Evolutionary conservation across 2,113 vertebrate genomes (phyloP), one percentile per base, ranked within the genome.

Genomic region (Galbula dea): DNA sequence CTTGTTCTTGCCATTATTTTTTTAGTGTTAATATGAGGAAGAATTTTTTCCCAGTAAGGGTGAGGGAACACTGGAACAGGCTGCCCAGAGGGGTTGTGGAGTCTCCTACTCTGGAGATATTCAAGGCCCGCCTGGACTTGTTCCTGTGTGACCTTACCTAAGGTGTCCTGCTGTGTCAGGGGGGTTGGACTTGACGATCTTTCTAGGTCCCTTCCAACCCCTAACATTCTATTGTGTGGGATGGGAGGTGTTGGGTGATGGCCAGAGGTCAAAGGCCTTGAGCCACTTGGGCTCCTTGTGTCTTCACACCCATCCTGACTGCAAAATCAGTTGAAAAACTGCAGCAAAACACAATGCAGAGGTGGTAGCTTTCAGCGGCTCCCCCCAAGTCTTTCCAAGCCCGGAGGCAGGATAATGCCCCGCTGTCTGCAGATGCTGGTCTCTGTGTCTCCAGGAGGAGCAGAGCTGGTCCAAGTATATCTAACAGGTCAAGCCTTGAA

Each of bases 401-500:
- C 49, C 10, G 79, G 93, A 82, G 75, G 72, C 91, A 93, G 94
- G 95, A 94, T 76, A 79, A 73, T 55, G 87, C 10, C 21, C 73
- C 51, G 95, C 95, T 49, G 43, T 75, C 66, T 49, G 86, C 92
- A 89, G 96, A 89, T 63, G 90, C 93, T 95, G 97, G 95, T 97
- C 94, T 96, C 94, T 96, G 95, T 97, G 95, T 96, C 96, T 97
- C 96, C 93, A 95, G 96, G 95, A 98, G 92, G 89, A 97, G 97
- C 94, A 73, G 68, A 96, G 96, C 96, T 97, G 94, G 97, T 94
- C 95, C 59, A 49, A 97, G 95, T 98, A 82, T 98, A 97, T 98
- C 97, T 98, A 97, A 97, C 98, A 97, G 98, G 98, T 98, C 98
- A 98, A 98, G 97, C 97, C 98, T 97, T 98, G 97, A 98, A 98